Evolutionary conservation across 2,888 invertebrate genomes (phyloP).

Genomic region (Mythimna ferrago): DNA sequence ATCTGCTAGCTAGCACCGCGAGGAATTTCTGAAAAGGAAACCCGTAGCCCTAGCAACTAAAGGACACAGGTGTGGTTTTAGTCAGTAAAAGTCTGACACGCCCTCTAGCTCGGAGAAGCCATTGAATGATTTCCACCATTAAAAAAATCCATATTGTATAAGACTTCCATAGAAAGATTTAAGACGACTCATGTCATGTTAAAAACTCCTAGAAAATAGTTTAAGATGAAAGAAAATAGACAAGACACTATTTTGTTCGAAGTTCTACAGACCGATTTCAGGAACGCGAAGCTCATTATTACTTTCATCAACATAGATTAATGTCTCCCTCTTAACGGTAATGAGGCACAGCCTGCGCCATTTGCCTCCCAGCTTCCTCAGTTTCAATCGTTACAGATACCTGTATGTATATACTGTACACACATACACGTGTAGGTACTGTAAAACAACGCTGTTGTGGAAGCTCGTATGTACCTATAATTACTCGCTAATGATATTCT

Average conservation of each 20-base stretch:
- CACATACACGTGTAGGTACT: slow-evolving; percentile 8
- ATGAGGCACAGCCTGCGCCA: slow-evolving; percentile 82
- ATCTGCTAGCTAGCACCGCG: too few species aligned
- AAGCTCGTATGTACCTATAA: slow-evolving; percentile 2
- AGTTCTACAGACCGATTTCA: slow-evolving; percentile 65
- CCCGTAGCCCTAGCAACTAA: too few species aligned
- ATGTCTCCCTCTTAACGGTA: slow-evolving; percentile 83
- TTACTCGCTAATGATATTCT: slow-evolving; percentile 36
- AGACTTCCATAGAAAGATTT: too few species aligned
- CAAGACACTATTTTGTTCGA: slow-evolving; percentile 29
- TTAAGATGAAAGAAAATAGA: background rate
- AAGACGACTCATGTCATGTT: too few species aligned
- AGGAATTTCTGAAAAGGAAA: too few species aligned
- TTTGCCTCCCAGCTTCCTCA: slow-evolving; percentile 74
- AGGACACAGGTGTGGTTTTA: too few species aligned
- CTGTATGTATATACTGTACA: slow-evolving; percentile 20
- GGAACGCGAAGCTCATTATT: slow-evolving; percentile 76
- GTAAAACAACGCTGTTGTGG: slow-evolving; percentile 30
- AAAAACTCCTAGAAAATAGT: too few species aligned
- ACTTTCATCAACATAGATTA: slow-evolving; percentile 84
- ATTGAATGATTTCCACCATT: too few species aligned
- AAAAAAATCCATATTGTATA: too few species aligned
- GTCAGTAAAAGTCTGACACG: too few species aligned
- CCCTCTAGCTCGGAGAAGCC: too few species aligned
- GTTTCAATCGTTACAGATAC: slow-evolving; percentile 68